Conservation (phyloP, 2,113 vertebrate species). For the Bolborhynchus lineola region DNA sequence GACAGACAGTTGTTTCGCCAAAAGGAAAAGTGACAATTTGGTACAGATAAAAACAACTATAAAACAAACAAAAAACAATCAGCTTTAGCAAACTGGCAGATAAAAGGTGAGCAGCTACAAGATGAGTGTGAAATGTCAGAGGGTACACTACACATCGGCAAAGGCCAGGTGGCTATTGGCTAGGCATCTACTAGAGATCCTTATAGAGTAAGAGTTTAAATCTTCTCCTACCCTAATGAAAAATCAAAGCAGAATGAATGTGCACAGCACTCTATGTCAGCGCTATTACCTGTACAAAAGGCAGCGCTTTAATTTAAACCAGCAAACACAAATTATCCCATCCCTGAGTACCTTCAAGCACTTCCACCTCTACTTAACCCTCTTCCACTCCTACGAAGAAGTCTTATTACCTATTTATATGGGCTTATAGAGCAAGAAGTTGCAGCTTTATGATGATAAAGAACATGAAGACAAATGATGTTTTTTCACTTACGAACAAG, state of each 20-base stretch:
- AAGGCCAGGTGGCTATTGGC: neutral
- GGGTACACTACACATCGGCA: neutral
- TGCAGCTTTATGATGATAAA: neutral
- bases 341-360: neutral
- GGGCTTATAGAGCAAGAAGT: neutral
- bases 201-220: neutral
- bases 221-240: neutral
- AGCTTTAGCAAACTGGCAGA: neutral
- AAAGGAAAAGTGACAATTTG: neutral
- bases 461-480: neutral
- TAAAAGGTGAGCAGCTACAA: neutral
- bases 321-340: neutral
- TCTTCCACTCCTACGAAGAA: neutral
- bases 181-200: accelerated
- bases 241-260: neutral
- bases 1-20: neutral
- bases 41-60: neutral
- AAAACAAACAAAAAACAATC: neutral
- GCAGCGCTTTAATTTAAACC: neutral
- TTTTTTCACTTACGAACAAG: neutral
- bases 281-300: neutral
- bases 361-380: neutral
- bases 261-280: no score
- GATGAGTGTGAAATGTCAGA: neutral
- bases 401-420: neutral